A percentile compares a stretch with the other conserved stretches of the same genome.
Conservation (phyloP, 2,888 invertebrate species). For the Chironomus tentans region DNA sequence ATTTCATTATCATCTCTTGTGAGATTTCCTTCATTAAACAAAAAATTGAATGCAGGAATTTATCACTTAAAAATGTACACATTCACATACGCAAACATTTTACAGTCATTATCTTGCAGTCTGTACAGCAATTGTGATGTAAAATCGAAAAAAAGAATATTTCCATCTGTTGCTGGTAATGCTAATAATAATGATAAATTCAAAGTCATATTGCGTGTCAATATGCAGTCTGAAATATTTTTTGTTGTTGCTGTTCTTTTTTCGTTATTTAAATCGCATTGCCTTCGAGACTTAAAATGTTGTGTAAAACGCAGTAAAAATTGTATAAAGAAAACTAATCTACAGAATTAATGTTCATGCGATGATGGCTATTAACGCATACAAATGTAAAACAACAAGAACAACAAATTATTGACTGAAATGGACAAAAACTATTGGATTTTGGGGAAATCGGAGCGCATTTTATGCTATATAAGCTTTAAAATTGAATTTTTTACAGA, state of each 20-base stretch:
- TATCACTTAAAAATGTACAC: too few relatives aligned
- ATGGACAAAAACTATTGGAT: too few relatives aligned
- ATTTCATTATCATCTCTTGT: too few relatives aligned
- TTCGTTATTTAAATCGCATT: neutral
- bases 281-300: neutral
- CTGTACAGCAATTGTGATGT: neutral
- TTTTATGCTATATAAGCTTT: too few relatives aligned
- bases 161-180: neutral
- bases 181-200: neutral
- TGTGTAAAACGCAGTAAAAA: neutral
- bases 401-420: neutral
- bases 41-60: too few relatives aligned
- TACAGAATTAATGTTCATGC: neutral
- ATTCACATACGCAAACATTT: too few relatives aligned
- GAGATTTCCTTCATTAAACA: too few relatives aligned
- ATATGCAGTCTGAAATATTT: constrained; percentile 5
- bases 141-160: neutral
- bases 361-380: constrained; percentile 2
- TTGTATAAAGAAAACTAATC: neutral
- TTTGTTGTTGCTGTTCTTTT: neutral
- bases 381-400: neutral
- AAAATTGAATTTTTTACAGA: too few relatives aligned
- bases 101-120: neutral
- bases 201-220: constrained; percentile 12
- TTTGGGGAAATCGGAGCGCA: too few relatives aligned